Percentiles rank a stretch among this genome's conserved stretches.
These are phyloP conservation scores for Ceyx cyanopectus DNA, from an alignment of 2,113 vertebrate genomes.

Conservation along the genomic window DNA sequence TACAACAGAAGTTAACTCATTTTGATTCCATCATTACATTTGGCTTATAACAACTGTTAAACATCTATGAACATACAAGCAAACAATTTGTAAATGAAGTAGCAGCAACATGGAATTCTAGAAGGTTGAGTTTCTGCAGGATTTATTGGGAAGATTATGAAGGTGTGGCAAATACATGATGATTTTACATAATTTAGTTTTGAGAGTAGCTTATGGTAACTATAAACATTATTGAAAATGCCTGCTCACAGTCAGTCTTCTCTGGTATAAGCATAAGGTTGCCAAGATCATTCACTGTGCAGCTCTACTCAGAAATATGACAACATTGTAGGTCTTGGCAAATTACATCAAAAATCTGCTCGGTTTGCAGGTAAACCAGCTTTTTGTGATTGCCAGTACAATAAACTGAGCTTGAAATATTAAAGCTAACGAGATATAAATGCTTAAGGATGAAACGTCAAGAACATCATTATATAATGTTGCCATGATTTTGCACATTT, in stretches of 20 bases:
- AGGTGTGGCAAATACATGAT: conserved; percentile 69
- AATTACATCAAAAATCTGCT: conserved; percentile 3
- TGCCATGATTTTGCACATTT: background rate
- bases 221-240: conserved; percentile 72
- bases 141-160: conserved; percentile 78
- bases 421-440: conserved; percentile 21
- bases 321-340: conserved; percentile 13
- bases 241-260: conserved; percentile 46
- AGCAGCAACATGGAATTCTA: conserved; percentile 62
- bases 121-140: conserved; percentile 57
- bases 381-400: conserved; percentile 14
- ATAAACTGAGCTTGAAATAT: conserved; percentile 15
- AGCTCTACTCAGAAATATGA: conserved; percentile 31
- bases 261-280: conserved; percentile 52
- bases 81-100: conserved; percentile 17
- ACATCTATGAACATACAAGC: background rate
- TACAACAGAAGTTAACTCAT: background rate
- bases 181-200: conserved; percentile 70
- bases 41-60: background rate
- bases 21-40: background rate
- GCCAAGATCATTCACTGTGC: conserved; percentile 35
- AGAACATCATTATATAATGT: background rate
- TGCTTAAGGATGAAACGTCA: conserved; percentile 27
- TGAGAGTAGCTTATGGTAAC: conserved; percentile 50
- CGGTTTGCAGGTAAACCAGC: background rate